A percentile compares a stretch with the other conserved stretches of the same genome.
Evolutionary conservation across 35 echinoderm and acorn worm genomes (phyloP).

Genomic region (Apostichopus parvimensis): DNA sequence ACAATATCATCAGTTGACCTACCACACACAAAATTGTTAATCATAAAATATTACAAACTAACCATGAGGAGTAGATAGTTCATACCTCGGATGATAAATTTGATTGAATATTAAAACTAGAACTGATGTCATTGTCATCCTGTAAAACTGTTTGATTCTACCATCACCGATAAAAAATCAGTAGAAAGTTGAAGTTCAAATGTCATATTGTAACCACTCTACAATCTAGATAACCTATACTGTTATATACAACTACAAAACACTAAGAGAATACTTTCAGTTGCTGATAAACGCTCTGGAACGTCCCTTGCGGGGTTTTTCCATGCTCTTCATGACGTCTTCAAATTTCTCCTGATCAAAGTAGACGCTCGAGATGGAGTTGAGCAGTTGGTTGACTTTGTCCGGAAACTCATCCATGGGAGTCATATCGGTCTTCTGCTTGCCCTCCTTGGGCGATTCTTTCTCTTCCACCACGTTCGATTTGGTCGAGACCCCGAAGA

Average conservation of each 20-base stretch:
- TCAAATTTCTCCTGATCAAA: conserved; percentile 78
- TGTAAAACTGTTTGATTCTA: too few relatives aligned
- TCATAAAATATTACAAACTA: too few relatives aligned
- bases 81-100: too few relatives aligned
- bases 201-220: too few relatives aligned
- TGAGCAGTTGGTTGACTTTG: conserved; percentile 85
- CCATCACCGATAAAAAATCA: too few relatives aligned
- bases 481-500: conserved; percentile 57
- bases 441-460: background rate
- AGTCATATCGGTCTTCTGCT: conserved; percentile 23
- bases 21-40: too few relatives aligned
- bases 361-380: conserved; percentile 89
- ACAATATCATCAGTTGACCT: too few relatives aligned
- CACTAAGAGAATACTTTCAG: background rate
- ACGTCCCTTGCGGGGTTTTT: background rate
- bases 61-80: too few relatives aligned
- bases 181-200: too few relatives aligned
- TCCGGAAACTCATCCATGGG: conserved; percentile 75
- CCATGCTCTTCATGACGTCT: conserved; percentile 65
- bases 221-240: too few relatives aligned
- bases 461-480: conserved; percentile 45
- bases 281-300: conserved; percentile 37
- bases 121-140: too few relatives aligned
- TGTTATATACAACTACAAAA: background rate
- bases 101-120: too few relatives aligned